These are phyloP conservation scores for Hemiprocne comata DNA, from an alignment of 2,113 vertebrate genomes.

Conservation along the genomic window DNA sequence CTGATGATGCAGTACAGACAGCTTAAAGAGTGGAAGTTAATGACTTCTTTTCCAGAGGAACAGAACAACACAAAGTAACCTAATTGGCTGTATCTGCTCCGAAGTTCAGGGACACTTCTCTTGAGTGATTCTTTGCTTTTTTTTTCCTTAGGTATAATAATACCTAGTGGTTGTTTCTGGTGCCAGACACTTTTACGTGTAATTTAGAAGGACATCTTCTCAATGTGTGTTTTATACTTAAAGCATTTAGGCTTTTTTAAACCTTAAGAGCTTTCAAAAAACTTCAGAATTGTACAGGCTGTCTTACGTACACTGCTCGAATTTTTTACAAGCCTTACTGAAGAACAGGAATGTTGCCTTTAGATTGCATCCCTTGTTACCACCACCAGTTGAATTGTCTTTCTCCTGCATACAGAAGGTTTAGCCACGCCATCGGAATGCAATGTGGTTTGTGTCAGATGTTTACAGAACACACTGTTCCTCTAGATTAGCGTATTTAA, in stretches of 20 bases:
- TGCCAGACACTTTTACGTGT: conserved; percentile 67
- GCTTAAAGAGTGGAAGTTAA: neutral
- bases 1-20: conserved; percentile 6
- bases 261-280: conserved; percentile 54
- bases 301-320: conserved; percentile 29
- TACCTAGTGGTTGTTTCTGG: conserved; percentile 47
- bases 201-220: conserved; percentile 51
- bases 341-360: conserved; percentile 63
- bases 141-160: conserved; percentile 29
- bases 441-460: conserved; percentile 40
- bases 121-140: conserved; percentile 19
- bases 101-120: conserved; percentile 48
- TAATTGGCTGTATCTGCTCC: conserved; percentile 26
- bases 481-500: conserved; percentile 64
- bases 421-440: neutral
- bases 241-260: conserved; percentile 56
- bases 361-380: conserved; percentile 7
- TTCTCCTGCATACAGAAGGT: conserved; percentile 27
- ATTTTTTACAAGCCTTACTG: conserved; percentile 66
- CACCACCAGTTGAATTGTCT: neutral
- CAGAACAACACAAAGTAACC: neutral
- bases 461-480: conserved; percentile 65
- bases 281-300: conserved; percentile 50
- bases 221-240: conserved; percentile 62
- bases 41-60: conserved; percentile 4